phyloP scores from a whole-genome alignment of 2,888 invertebrate genomes.

The Philereme vetulata region DNA sequence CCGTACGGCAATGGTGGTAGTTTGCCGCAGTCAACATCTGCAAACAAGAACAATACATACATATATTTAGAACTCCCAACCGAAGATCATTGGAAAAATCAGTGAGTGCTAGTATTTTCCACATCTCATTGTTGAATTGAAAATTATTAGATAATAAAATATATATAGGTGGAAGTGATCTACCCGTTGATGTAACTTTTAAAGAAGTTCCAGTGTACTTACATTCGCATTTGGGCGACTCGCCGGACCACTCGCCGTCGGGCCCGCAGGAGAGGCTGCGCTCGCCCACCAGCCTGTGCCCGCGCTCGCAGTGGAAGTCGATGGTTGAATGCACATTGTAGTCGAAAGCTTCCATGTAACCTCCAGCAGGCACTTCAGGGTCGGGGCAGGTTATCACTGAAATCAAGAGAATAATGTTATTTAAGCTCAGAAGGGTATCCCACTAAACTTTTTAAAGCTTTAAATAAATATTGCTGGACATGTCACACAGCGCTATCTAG shows the following conservation, averaged over 20 bases:
- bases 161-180: too few relatives aligned
- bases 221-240: slow-evolving; percentile 93
- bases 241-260: slow-evolving; percentile 93
- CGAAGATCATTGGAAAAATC: neutral
- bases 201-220: slow-evolving; percentile 49
- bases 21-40: slow-evolving; percentile 95
- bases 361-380: slow-evolving; percentile 93
- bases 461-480: too few relatives aligned
- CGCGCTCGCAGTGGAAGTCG: slow-evolving; percentile 94
- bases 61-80: neutral
- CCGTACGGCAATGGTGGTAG: slow-evolving; percentile 92
- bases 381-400: slow-evolving; percentile 93
- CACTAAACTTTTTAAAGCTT: too few relatives aligned
- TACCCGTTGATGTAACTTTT: too few relatives aligned
- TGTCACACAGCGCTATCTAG: too few relatives aligned
- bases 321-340: slow-evolving; percentile 94
- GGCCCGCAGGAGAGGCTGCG: slow-evolving; percentile 87
- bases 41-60: slow-evolving; percentile 9
- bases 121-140: too few relatives aligned
- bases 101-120: too few relatives aligned
- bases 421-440: too few relatives aligned
- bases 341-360: slow-evolving; percentile 94
- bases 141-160: too few relatives aligned
- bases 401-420: slow-evolving; percentile 35
- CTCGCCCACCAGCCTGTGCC: slow-evolving; percentile 91